Evolutionary conservation across 2,797 vertebrate genomes (phyloP), one percentile per base, ranked within the genome.

Genomic region (Neosalanx taihuensis): DNA sequence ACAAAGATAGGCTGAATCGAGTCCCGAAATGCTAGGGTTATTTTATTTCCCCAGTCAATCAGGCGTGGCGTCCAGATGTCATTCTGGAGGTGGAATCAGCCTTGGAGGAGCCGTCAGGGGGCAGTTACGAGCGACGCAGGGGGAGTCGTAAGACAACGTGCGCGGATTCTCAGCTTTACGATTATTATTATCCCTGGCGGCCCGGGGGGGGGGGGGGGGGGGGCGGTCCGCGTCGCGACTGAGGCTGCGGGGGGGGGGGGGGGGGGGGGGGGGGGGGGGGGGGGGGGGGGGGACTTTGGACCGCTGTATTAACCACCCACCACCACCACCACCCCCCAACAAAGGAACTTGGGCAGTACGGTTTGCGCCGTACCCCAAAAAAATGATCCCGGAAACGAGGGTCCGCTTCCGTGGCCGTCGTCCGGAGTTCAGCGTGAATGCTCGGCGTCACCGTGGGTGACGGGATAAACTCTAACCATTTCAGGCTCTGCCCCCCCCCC

Each of bases 121-220:
- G 70, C 63, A 7, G 13, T 88, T 83, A 87, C 56, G 84, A 84
- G 85, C 73, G 41, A 74, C 85, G 65, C 81, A 65, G 82, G 83
- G 87, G 76, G 49, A 56, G 56, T 35, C 30, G 30, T 29, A 12
- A n/a, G 51, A 78, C 41, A 79, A 79, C 73, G 77, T 57, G 76
- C 81, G 79, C 69, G 58, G 83, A 87, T 86, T 85, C 81, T 86
- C 76, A 84, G 81, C 81, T 90, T 89, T 86, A 89, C 86, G 83
- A 78, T 79, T 90, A 77, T 79, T 90, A 77, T 88, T 89, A 70
- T 88, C 83, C 61, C 84, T 89, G 89, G 90, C 86, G 15, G 73
- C 20, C 13, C 63, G 72, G 74, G 75, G 62, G 68, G 69, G 71
- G 72, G 35, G 37, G 37, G 37, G 37, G 5, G 1, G 31, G 23